Evolutionary conservation across 2,797 vertebrate species (phyloP), one percentile per base, ranked within the genome.

Genomic region (Cyclopterus lumpus): DNA sequence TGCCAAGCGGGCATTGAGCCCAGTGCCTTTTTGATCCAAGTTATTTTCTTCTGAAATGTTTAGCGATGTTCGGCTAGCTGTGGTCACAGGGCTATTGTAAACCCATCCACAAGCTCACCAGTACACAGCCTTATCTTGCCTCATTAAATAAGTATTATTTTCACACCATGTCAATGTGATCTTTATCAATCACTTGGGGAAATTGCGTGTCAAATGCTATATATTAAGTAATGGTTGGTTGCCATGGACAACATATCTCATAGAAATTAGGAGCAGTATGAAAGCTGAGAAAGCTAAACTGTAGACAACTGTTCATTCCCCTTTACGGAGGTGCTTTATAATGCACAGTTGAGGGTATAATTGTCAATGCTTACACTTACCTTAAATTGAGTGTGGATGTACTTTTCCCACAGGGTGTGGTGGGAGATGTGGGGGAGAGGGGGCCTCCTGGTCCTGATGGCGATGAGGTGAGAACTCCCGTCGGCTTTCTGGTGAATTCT

Each of bases 401-500:
- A 4, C 78, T 82, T 75, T 18, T 61, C 78, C 71, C 60, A 22
- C 82, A 97, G 97, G 97, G 97, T 70, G 94, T 96, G 80, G 92
- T 95, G 30, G 97, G 97, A 75, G 96, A 96, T 74, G 93, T 90
- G 20, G 97, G 97, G 22, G 96, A 96, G 15, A 95, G 97, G 91
- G 97, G 97, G 3, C 93, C 95, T 20, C 94, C 96, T 34, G 97
- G 97, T 86, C 94, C 96, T 71, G 97, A 99, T 80, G 97, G 97
- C 61, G 96, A 91, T 82, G 95, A 97, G 93, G 97, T 99, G 93
- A 94, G 95, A 95, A 64, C 34, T 15, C 1, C 28, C 8, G 15
- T 51, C 34, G 0, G 0, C 0, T 5, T 48, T 24, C 30, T 42
- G 15, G 1, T 61, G 14, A 60, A 42, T 32, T 16, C 11, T 58